Conservation (phyloP, 1,140 invertebrate species). For the Gyrodactylus bullatarudis region DNA sequence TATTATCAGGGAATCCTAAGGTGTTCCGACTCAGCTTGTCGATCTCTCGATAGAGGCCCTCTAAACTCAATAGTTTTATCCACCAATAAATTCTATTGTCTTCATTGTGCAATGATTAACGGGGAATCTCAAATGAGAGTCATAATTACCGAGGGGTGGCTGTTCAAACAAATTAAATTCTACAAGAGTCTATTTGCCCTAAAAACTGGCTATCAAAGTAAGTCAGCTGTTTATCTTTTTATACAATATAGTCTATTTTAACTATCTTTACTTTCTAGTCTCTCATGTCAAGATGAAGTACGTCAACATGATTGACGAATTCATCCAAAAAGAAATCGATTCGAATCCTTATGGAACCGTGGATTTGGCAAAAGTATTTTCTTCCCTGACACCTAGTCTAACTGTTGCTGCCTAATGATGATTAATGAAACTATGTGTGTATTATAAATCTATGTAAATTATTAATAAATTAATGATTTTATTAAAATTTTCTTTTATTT, state of each 20-base stretch:
- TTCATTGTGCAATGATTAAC: background rate
- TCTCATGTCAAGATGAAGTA: background rate
- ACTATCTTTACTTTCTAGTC: background rate
- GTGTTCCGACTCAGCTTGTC: background rate
- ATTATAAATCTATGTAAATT: background rate
- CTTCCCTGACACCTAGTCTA: background rate
- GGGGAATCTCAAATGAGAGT: background rate
- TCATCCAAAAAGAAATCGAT: background rate
- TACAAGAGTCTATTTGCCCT: background rate
- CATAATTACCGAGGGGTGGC: background rate
- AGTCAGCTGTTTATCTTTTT: background rate
- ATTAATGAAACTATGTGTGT: background rate
- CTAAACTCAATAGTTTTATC: background rate
- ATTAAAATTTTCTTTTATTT: background rate
- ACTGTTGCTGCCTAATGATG: background rate
- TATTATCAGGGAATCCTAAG: background rate
- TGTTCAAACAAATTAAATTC: background rate
- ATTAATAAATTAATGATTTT: background rate
- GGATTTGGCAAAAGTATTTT: background rate
- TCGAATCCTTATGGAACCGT: background rate
- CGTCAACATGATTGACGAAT: background rate
- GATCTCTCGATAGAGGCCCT: background rate
- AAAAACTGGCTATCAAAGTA: background rate
- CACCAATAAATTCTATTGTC: background rate
- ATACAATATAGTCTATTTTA: no score